Evolutionary conservation across 2,797 vertebrate genomes (phyloP).

Genomic region (Tapirus indicus): DNA sequence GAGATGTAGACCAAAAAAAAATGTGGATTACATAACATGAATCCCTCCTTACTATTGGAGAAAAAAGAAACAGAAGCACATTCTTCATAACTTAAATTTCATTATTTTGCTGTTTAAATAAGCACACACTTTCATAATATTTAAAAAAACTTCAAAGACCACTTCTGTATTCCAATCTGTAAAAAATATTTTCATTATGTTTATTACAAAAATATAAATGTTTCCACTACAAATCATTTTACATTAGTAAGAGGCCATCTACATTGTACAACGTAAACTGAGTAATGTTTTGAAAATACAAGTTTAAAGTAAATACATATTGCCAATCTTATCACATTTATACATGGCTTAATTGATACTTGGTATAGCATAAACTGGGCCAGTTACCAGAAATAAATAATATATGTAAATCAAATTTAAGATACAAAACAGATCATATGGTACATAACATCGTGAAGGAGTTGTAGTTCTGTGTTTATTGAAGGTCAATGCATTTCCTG

Average conservation of each 20-base stretch:
- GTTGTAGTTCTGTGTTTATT: conserved; percentile 89
- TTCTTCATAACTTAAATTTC: conserved; percentile 29
- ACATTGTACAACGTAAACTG: conserved; percentile 93
- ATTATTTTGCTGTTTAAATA: conserved; percentile 73
- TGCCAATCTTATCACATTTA: conserved; percentile 92
- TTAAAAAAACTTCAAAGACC: conserved; percentile 88
- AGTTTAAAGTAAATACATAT: conserved; percentile 94
- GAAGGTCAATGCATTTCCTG: conserved; percentile 89
- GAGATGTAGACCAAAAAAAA: conserved; percentile 2
- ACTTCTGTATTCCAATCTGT: conserved; percentile 94
- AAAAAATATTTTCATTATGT: conserved; percentile 99
- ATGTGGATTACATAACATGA: not conserved
- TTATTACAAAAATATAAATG: conserved; percentile 99
- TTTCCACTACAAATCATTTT: conserved; percentile 99
- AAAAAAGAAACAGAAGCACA: conserved; percentile 57
- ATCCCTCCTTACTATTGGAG: not conserved
- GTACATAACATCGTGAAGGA: conserved; percentile 92
- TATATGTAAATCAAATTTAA: conserved; percentile 93
- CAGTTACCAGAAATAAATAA: conserved; percentile 97
- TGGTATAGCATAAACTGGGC: conserved; percentile 88
- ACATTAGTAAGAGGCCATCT: conserved; percentile 99
- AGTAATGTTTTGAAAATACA: conserved; percentile 93
- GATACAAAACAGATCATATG: conserved; percentile 91
- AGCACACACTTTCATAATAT: not conserved
- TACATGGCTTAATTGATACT: conserved; percentile 94